Base-by-base conservation (phyloP, 2,113 vertebrate genomes). In the Rafetus swinhoei region DNA sequence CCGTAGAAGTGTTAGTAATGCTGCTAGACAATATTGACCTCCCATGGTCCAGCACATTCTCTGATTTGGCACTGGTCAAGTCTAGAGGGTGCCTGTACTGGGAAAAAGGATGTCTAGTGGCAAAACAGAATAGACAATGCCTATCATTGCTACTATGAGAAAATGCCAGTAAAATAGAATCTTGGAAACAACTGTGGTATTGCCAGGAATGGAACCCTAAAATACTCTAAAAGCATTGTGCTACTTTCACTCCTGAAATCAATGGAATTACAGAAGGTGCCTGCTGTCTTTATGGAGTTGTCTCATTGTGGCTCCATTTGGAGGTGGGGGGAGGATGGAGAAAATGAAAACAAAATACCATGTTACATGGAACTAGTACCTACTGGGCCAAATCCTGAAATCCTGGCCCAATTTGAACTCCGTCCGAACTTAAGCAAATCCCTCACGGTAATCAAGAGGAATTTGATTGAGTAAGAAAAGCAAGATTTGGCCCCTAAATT, bases 401-500 rank as follows among this genome's bases (percentile, higher is more conserved):
- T 86, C 59, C 35, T 89, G 3, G 60, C 9, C 86, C 50, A 60
- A 60, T 45, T 45, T 45, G 45, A 45, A 45, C 45, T 45, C 45
- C 5, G 45, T 85, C 18, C 35, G 89, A 91, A 87, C 69, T 93
- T 65, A 65, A 90, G 4, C 85, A 88, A 89, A 89, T 62, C 6
- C 52, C 80, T 85, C 72, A 27, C 79, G 92, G 55, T 14, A 89
- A 45, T 90, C 69, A 84, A 93, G 92, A 85, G 4, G 50, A 93
- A 94, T 84, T 32, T 86, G 56, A 39, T 29, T 59, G 91, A 85
- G 57, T 35, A 92, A 90, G 19, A 22, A 94, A 88, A 91, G 2
- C 1, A 95, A 94, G 56, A 96, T 96, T 81, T 90, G 87, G 50
- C 45, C 81, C 81, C 53, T 82, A 83, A 85, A 39, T 92, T 96